Base-by-base conservation (phyloP, 1,140 invertebrate genomes). In the Idris sp. region DNA sequence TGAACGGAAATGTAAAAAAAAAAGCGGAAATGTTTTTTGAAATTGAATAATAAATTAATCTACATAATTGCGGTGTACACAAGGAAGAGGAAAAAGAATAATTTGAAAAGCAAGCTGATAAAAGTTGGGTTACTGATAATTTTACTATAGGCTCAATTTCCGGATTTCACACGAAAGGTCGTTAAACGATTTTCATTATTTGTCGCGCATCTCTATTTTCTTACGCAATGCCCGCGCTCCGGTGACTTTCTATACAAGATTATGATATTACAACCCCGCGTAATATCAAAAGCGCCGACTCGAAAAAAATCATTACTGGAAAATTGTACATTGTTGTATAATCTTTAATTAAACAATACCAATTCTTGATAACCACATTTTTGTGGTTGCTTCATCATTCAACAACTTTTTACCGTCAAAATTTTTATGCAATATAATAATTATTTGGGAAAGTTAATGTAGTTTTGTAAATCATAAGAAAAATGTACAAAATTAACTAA, bases 231-330 rank as follows among this genome's bases (percentile, higher is more conserved):
- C 53, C 35, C 25, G 28, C 25, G 28, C 36, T 10, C 33, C 43
- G 28, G 14, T 48, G 72, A 74, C 72, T 74, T 74, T 74, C 72
- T 74, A 73, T 38, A 41, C 41, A 46, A 8, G 61, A 64, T 58
- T 64, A 35, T 11, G 30, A 35, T 13, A 31, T 18, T 51, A 26
- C 61, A 41, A 30, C 36, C 53, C 49, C 26, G 33, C 28, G 38
- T n/a, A n/a, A n/a, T n/a, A n/a, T 36, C n/a, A 6, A 31, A 30
- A 49, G 15, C n/a, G 26, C 4, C 46, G 28, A 2, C 15, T 61
- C 30, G 44, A 8, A 8, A 10, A 15, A 68, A 68, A 58, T 48
- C 22, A 5, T 62, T 36, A 30, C 26, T 33, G 48, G 0, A 4
- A 59, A 69, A 51, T 58, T 59, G n/a, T n/a, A n/a, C 44, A 19